These are phyloP conservation scores for Acrobasis repandana DNA, from an alignment of 2,888 invertebrate genomes.

Conservation along the genomic window DNA sequence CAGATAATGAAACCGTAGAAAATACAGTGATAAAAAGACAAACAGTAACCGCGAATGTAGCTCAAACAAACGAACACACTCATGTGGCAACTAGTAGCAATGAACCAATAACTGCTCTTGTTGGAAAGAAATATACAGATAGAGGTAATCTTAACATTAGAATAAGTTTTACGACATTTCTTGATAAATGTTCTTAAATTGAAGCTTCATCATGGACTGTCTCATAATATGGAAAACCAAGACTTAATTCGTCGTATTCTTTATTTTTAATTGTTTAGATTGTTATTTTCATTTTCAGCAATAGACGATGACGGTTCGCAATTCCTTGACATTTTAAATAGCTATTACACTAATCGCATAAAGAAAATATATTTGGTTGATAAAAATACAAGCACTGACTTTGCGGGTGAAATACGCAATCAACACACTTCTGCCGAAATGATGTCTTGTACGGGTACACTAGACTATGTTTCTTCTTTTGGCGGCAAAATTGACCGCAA, in stretches of 20 bases:
- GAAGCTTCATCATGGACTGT: neutral
- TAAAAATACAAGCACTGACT: slow-evolving; percentile 38
- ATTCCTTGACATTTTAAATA: slow-evolving; percentile 16
- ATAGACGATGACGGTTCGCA: slow-evolving; percentile 22
- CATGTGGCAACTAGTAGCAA: neutral
- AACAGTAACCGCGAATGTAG: neutral
- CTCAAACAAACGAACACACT: neutral
- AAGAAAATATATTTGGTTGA: slow-evolving; percentile 31
- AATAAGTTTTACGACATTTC: neutral
- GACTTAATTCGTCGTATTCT: neutral
- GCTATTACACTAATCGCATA: slow-evolving; percentile 13
- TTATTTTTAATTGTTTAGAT: neutral
- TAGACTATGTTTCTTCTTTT: neutral
- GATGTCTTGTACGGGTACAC: neutral
- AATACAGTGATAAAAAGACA: slow-evolving; percentile 9
- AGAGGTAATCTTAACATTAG: slow-evolving; percentile 1
- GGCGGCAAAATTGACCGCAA: slow-evolving; percentile 33
- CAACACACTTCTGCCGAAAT: neutral
- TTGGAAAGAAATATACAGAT: neutral
- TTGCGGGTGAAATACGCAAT: slow-evolving; percentile 3
- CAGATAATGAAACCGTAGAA: slow-evolving; percentile 30
- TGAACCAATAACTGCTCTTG: neutral
- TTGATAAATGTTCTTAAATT: neutral
- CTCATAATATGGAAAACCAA: too few species aligned
- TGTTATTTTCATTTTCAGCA: slow-evolving; percentile 32